Base-by-base conservation (phyloP, 2,113 vertebrate genomes). In the Rousettus leschenaultii region DNA sequence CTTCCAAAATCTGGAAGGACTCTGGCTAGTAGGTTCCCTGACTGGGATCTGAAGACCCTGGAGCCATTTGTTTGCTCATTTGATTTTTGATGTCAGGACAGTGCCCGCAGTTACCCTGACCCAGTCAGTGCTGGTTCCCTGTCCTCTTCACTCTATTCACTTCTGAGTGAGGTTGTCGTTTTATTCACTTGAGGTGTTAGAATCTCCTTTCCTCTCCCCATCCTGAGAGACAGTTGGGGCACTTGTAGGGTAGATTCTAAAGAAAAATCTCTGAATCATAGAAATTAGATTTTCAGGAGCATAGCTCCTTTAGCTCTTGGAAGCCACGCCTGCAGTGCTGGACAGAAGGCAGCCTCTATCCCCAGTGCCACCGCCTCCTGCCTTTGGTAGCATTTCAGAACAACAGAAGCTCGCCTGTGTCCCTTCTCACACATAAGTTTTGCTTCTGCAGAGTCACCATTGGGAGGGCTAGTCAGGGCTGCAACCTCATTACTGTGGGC, bases 321-420 rank as follows among this genome's bases (percentile, higher is more conserved):
- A 93, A 35, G 53, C 38, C 55, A 79, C 78, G 35, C 70, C 45
- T 40, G 75, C 95, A 94, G 74, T 96, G 68, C 74, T 77, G 89
- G 89, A 38, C 82, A 53, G 89, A 96, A 89, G 80, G 84, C 78
- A 26, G 92, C 30, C 86, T 82, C 33, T 15, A 4, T 9, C 43
- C 65, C 43, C 26, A 2, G 1, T 0, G 2, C 21, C 30, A 26
- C 51, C 10, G 6, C 75, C 65, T 51, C n/a, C 75, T 65, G 16
- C 57, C 74, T 45, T 70, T 89, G 90, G 91, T 89, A 92, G 94
- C 48, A 28, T 95, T 95, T 96, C 79, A 86, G 51, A 77, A 63
- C 30, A 94, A 95, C 92, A 97, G 93, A 95, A 96, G 86, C 79
- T 24, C 16, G 38, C 75, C 89, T 96, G 75, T 96, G 45, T 94